Percentiles rank a stretch among this genome's conserved stretches.
phyloP scores from a whole-genome alignment of 2,888 invertebrate species.

The Meganola albula region DNA sequence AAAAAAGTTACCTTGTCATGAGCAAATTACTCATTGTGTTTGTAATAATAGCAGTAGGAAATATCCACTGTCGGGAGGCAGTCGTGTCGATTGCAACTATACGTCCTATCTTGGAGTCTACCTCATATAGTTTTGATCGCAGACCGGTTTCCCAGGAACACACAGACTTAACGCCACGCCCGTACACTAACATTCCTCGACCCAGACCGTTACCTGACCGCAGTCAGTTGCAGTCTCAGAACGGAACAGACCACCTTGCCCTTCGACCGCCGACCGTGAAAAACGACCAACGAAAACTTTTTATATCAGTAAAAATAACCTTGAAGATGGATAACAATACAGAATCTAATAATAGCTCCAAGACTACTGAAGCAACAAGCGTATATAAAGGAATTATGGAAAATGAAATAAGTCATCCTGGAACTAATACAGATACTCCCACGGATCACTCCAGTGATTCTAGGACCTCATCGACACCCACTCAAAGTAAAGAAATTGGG shows the following conservation, averaged over 20 bases:
- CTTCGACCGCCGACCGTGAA: conserved; percentile 21
- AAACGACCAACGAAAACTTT: conserved; percentile 23
- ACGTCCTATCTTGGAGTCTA: conserved; percentile 14
- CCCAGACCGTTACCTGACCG: conserved; percentile 19
- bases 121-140: conserved; percentile 12
- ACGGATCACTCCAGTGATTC: no score
- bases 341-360: no score
- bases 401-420: no score
- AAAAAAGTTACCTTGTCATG: conserved; percentile 32
- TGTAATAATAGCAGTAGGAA: conserved; percentile 34
- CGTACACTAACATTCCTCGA: conserved; percentile 20
- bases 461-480: conserved; percentile 2
- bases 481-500: conserved; percentile 7
- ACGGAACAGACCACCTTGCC: conserved; percentile 17
- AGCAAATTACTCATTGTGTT: conserved; percentile 37
- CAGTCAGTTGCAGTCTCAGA: conserved; percentile 11
- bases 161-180: conserved; percentile 15
- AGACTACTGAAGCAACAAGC: no score
- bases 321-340: conserved; percentile 17
- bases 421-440: no score
- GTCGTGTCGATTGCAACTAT: conserved; percentile 28
- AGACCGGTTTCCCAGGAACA: conserved; percentile 18
- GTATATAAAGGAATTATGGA: no score
- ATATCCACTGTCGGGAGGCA: conserved; percentile 35
- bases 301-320: conserved; percentile 18